Conservation (phyloP, 2,113 vertebrate genomes). For the Dicaeum eximium region DNA sequence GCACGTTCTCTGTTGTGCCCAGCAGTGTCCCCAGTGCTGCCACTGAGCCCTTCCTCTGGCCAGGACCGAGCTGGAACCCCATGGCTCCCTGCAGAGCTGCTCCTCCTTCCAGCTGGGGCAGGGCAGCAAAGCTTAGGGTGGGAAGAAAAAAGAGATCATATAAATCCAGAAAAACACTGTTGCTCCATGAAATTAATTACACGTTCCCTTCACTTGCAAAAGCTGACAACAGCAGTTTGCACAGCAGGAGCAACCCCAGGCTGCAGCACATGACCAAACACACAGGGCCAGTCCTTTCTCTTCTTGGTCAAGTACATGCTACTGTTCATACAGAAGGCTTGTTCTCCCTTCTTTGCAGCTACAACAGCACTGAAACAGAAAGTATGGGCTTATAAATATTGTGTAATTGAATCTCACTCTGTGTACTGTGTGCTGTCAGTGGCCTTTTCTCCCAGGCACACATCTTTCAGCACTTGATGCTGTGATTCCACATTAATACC, state of each 20-base stretch:
- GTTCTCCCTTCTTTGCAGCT: neutral
- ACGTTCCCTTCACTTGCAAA: neutral
- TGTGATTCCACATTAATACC: neutral
- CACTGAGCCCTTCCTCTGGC: neutral
- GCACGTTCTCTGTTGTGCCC: accelerated
- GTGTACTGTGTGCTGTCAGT: neutral
- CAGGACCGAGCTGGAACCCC: accelerated
- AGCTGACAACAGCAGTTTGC: neutral
- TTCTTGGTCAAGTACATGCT: neutral
- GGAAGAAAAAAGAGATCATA: neutral
- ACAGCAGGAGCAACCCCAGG: neutral
- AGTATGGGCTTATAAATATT: neutral
- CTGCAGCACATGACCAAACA: neutral
- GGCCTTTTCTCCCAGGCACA: neutral
- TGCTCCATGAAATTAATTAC: neutral
- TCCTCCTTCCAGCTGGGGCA: neutral
- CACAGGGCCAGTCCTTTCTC: neutral
- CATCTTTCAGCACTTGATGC: slow-evolving; percentile 11
- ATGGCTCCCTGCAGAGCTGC: neutral
- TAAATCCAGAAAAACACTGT: neutral
- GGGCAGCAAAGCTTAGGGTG: neutral
- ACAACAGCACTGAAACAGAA: neutral
- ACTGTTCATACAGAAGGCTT: neutral
- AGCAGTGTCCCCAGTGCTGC: neutral
- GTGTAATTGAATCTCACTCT: neutral